These are phyloP conservation scores for Neuroterus valhalla DNA, from an alignment of 1,140 invertebrate species.

Conservation along the genomic window DNA sequence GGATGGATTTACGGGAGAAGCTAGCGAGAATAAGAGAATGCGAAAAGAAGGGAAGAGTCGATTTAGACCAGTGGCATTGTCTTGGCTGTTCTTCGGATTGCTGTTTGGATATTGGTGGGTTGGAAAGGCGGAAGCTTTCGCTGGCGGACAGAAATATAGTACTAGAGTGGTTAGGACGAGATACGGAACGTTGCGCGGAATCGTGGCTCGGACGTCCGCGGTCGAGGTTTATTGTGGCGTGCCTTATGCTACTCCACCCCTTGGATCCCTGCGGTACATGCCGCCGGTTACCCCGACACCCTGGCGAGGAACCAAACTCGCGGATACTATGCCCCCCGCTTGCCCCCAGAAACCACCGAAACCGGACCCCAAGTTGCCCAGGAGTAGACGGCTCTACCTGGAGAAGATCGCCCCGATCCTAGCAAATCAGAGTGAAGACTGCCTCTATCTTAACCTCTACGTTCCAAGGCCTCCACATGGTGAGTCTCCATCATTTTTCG, in stretches of 20 bases:
- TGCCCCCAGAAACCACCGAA: slow-evolving; percentile 90
- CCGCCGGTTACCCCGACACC: slow-evolving; percentile 93
- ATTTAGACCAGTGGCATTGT: slow-evolving; percentile 45
- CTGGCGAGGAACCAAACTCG: slow-evolving; percentile 88
- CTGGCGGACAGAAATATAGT: slow-evolving; percentile 83
- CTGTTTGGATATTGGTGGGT: slow-evolving; percentile 66
- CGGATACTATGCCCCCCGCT: slow-evolving; percentile 88
- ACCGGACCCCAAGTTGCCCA: slow-evolving; percentile 85
- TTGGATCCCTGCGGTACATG: slow-evolving; percentile 90
- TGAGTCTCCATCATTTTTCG: slow-evolving; percentile 72
- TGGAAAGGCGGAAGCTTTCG: slow-evolving; percentile 60
- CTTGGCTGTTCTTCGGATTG: slow-evolving; percentile 73
- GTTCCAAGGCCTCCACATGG: slow-evolving; percentile 84
- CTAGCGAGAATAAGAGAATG: slow-evolving; percentile 12
- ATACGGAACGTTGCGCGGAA: slow-evolving; percentile 89
- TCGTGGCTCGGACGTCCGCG: slow-evolving; percentile 85
- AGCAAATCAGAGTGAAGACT: slow-evolving; percentile 96
- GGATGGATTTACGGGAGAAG: not conserved
- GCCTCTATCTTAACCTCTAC: slow-evolving; percentile 97
- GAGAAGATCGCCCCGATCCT: slow-evolving; percentile 87
- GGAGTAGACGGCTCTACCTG: slow-evolving; percentile 86
- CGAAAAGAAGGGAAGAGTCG: slow-evolving; percentile 35
- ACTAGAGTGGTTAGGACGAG: slow-evolving; percentile 88
- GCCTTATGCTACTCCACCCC: slow-evolving; percentile 91
- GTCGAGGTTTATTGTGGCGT: slow-evolving; percentile 97